These are phyloP conservation scores for Ptychoptera contaminata DNA, from an alignment of 2,888 invertebrate species.

Conservation along the genomic window DNA sequence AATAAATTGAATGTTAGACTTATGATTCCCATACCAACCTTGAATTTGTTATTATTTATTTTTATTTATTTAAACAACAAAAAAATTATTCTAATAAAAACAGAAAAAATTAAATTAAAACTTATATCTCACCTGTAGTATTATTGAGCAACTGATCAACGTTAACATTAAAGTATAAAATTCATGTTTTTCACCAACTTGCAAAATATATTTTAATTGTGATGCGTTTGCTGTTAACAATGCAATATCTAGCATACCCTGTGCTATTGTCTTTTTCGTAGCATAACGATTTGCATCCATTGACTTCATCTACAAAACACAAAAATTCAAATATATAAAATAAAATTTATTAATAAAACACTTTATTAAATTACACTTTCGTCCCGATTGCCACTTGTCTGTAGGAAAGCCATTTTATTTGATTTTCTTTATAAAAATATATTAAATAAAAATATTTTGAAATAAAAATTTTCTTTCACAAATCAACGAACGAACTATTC, in stretches of 20 bases:
- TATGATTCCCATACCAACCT: constrained; percentile 62
- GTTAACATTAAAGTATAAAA: constrained; percentile 69
- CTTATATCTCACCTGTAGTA: constrained; percentile 53
- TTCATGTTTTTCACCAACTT: constrained; percentile 70
- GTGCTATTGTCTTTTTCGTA: constrained; percentile 82
- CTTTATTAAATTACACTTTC: too few species aligned
- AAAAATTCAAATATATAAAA: constrained; percentile 10
- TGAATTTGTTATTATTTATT: background rate
- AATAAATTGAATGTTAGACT: constrained; percentile 58
- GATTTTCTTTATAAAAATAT: too few species aligned
- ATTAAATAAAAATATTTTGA: too few species aligned
- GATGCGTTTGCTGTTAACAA: constrained; percentile 77
- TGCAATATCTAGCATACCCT: constrained; percentile 81
- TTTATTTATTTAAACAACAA: background rate
- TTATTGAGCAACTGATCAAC: constrained; percentile 66
- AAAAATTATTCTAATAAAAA: background rate
- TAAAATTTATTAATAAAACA: too few species aligned
- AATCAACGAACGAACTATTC: too few species aligned
- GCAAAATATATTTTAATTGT: constrained; percentile 72
- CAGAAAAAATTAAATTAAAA: too few species aligned
- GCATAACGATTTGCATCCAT: constrained; percentile 80
- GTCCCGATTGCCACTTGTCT: too few species aligned
- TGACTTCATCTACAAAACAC: constrained; percentile 43
- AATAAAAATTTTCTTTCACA: too few species aligned
- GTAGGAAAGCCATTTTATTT: too few species aligned